A percentile compares a stretch with the other conserved stretches of the same genome.
phyloP scores from a whole-genome alignment of 2,113 vertebrate genomes.

The Camelus bactrianus region DNA sequence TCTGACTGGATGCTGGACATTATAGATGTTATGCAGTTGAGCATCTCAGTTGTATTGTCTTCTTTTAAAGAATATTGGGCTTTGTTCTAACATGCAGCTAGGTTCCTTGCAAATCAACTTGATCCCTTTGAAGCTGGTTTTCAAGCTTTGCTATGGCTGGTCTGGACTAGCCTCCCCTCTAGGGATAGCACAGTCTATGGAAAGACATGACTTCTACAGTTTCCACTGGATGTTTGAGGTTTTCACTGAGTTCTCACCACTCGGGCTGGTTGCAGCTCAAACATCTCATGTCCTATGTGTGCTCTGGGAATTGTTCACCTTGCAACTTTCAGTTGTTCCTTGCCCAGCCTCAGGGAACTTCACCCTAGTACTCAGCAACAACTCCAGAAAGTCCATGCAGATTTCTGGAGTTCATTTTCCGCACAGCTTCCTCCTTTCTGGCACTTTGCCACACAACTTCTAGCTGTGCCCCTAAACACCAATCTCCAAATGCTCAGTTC shows the following conservation, averaged over 20 bases:
- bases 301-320: not conserved
- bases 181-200: not conserved
- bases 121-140: conserved; percentile 8
- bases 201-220: not conserved
- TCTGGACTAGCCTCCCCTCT: not conserved
- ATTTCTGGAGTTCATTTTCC: not conserved
- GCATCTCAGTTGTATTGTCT: not conserved
- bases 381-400: not conserved
- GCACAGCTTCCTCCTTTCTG: not conserved
- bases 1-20: not conserved
- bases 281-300: not conserved
- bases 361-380: not conserved
- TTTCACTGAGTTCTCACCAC: not conserved
- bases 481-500: not conserved
- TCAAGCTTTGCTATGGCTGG: not conserved
- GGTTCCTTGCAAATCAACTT: not conserved
- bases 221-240: not conserved
- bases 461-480: not conserved
- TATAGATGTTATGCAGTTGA: not conserved
- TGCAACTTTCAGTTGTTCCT: not conserved
- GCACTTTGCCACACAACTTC: not conserved
- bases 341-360: not conserved
- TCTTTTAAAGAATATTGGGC: not conserved
- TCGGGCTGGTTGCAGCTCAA: not conserved
- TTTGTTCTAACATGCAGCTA: conserved; percentile 31